Evolutionary conservation across 30 jellyfish, hydroid and myxozoan species (phyloP), one percentile per base, ranked within the genome.

Genomic region (Pelagia noctiluca): DNA sequence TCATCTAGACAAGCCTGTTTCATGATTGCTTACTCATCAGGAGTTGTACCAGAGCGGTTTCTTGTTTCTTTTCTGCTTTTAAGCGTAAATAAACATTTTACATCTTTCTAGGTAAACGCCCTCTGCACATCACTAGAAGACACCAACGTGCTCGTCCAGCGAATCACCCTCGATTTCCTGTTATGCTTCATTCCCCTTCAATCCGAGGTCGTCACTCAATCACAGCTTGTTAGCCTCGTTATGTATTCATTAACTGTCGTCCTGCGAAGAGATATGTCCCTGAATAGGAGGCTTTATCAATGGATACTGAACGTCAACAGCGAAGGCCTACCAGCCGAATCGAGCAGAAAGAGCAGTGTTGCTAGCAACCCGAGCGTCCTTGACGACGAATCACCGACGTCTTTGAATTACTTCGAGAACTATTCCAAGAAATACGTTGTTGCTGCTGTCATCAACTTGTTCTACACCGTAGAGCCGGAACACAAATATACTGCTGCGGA

Each of bases 231-330:
- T 5, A 77, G 63, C 29, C 90, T 93, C 22, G 62, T 93, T 25
- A 86, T 87, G 35, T 86, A 87, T 46, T 85, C 97, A 7, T 57
- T 93, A 16, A 80, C 91, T n/a, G 98, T 93, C 25, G 96, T 93
- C 3, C 82, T 93, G 34, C 65, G 98, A 5, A 82, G 98, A 50
- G 98, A 93, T 65, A 93, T 93, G 98, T 93, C 98, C 1, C 77
- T 93, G 65, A 93, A 93, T 62, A 69, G 98, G 25, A 75, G 98
- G 50, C 75, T 93, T 63, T 93, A 71, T 65, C 98, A 93, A 48
- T 93, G 98, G 98, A 61, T 93, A 3, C 52, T 93, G 33, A 63
- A 85, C 54, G 65, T 50, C 11, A 81, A 84, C 83, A 57, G 75
- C 35, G 91, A 88, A 12, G 90, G 91, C 30, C 36, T 29, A 35